phyloP scores from a whole-genome alignment of 2,113 vertebrate genomes.

The Vicugna pacos region DNA sequence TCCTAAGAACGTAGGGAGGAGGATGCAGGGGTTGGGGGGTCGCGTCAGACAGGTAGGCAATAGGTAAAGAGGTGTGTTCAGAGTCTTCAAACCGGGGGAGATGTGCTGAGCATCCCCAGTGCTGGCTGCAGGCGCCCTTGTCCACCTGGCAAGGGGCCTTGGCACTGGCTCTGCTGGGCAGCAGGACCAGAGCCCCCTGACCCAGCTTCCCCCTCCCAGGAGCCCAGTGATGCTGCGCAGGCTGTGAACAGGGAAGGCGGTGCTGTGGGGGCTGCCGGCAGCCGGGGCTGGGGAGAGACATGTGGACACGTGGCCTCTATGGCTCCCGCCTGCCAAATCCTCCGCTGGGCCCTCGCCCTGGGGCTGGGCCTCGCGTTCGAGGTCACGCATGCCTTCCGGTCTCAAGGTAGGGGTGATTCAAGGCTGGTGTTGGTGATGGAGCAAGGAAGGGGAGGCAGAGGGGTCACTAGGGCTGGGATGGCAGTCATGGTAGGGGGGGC shows the following conservation, averaged over 20 bases:
- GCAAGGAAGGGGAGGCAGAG: not conserved
- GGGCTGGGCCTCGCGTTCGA: conserved; percentile 87
- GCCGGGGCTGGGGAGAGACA: conserved; percentile 91
- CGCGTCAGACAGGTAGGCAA: too few species aligned
- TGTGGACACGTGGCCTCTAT: conserved; percentile 96
- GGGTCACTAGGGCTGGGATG: not conserved
- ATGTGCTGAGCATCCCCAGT: not conserved
- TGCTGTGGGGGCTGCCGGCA: conserved; percentile 76
- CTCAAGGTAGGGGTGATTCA: conserved; percentile 91
- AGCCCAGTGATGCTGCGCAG: conserved; percentile 66
- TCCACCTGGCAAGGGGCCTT: not conserved
- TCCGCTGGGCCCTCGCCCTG: conserved; percentile 91
- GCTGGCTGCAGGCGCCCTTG: not conserved
- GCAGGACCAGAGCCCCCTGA: not conserved
- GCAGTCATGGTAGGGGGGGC: accelerated
- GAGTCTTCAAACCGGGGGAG: not conserved
- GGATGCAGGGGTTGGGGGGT: accelerated
- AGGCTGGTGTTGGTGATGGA: not conserved
- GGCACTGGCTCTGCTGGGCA: accelerated
- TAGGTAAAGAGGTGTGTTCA: not conserved
- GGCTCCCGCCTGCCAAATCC: conserved; percentile 94
- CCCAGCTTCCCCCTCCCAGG: conserved; percentile 32
- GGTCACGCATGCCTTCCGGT: conserved; percentile 87
- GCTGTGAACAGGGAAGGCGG: conserved; percentile 76
- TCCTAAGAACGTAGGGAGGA: not conserved